A percentile compares a stretch with the other conserved stretches of the same genome.
phyloP scores from a whole-genome alignment of 1,140 invertebrate species.

The Drosophila persimilis region DNA sequence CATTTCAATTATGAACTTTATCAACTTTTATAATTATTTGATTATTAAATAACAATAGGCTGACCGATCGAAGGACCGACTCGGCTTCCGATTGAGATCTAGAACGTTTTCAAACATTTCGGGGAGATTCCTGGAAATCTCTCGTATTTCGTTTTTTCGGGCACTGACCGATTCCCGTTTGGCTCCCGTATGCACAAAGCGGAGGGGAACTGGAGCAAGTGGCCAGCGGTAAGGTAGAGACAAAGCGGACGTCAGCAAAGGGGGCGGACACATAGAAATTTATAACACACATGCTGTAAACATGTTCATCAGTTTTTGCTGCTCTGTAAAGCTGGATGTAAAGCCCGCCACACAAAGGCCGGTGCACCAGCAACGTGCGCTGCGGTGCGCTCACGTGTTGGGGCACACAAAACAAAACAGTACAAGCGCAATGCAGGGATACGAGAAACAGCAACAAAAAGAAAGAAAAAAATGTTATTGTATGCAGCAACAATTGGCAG shows the following conservation, averaged over 20 bases:
- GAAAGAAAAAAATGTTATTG: constrained; percentile 31
- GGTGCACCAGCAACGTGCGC: constrained; percentile 57
- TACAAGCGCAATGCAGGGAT: constrained; percentile 65
- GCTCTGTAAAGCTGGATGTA: constrained; percentile 24
- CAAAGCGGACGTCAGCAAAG: constrained; percentile 9
- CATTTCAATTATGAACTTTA: too few species aligned
- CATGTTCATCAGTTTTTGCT: constrained; percentile 67
- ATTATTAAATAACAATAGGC: too few species aligned
- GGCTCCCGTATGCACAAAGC: too few species aligned
- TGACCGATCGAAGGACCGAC: too few species aligned
- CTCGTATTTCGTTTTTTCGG: too few species aligned
- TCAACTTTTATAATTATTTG: too few species aligned
- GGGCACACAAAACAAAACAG: constrained; percentile 59
- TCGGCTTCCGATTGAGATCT: too few species aligned
- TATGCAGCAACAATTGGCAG: constrained; percentile 65
- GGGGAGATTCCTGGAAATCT: too few species aligned
- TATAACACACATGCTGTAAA: constrained; percentile 71
- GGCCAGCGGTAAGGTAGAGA: constrained; percentile 11
- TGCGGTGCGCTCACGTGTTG: constrained; percentile 73
- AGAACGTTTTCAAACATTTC: too few species aligned
- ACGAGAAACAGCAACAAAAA: constrained; percentile 20
- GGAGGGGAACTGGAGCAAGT: constrained; percentile 29
- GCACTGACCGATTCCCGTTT: too few species aligned
- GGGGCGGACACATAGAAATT: constrained; percentile 17
- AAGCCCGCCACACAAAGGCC: constrained; percentile 64